Evolutionary conservation across 2,888 invertebrate species (phyloP), one percentile per base, ranked within the genome.

Genomic region (Yponomeuta plumbellus): DNA sequence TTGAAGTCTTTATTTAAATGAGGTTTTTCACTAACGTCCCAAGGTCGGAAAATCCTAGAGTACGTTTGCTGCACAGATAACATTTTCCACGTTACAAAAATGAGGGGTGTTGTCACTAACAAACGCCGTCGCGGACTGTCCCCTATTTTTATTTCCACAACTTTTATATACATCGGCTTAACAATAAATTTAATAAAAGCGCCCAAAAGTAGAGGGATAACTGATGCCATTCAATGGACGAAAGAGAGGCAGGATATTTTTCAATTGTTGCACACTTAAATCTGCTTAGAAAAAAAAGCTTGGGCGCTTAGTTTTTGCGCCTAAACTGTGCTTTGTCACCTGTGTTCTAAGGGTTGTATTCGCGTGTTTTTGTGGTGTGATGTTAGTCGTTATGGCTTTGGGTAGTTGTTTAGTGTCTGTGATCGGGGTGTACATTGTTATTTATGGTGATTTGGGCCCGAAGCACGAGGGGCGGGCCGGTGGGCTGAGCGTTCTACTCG

Each of bases 11-110:
- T 17, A 52, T 52, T 68, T 66, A 63, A 63, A 70, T 66, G 52
- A n/a, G 73, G 69, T 22, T 74, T 73, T 69, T 82, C 87, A 85
- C 86, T 88, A 70, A 85, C 85, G 79, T 93, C 93, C 93, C 93
- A 94, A 67, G 93, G 93, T 72, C 93, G 91, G 75, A 94, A 94
- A 22, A 94, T 83, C 74, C 93, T 89, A 61, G 93, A 92, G 70
- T 85, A 88, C 75, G 76, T 87, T 74, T 82, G 84, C 67, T 84
- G 82, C 65, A 77, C 77, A 69, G 86, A 86, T 73, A 84, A 76
- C 91, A 91, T 90, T 75, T 76, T 81, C 66, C 69, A 68, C 70
- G 34, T 21, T 61, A 61, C 69, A 70, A 67, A 69, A 69, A 70
- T 67, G 39, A 65, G 75, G 76, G 80, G 74, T 79, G 76, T 75